Conservation (phyloP, 1,140 invertebrate genomes). For the Solen grandis region DNA sequence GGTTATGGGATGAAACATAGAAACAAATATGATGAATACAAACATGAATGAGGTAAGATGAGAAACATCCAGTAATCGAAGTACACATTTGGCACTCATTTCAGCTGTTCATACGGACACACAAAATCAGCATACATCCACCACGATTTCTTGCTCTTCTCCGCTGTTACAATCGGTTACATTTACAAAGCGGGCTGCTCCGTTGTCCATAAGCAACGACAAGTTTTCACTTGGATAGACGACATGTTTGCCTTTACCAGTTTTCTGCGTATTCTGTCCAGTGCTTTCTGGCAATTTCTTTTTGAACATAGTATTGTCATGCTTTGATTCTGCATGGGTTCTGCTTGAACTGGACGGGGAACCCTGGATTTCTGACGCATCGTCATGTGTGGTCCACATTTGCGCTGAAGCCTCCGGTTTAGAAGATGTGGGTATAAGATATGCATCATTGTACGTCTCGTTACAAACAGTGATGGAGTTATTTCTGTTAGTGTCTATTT, state of each 20-base stretch:
- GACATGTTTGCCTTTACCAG: conserved; percentile 20
- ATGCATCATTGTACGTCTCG: conserved; percentile 22
- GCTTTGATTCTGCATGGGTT: background rate
- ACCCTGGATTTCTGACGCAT: background rate
- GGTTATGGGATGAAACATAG: too few species aligned
- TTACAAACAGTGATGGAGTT: conserved; percentile 32
- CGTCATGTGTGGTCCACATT: background rate
- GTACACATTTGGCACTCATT: too few species aligned
- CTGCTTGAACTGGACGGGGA: too few species aligned
- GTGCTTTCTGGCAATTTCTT: background rate
- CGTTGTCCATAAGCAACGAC: conserved; percentile 15
- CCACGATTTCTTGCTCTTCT: too few species aligned
- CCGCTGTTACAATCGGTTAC: background rate
- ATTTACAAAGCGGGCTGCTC: conserved; percentile 15
- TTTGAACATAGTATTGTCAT: conserved; percentile 25
- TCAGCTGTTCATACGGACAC: too few species aligned
- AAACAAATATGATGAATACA: too few species aligned
- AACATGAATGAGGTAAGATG: too few species aligned
- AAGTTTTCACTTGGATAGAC: conserved; percentile 33
- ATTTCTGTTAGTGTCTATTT: background rate
- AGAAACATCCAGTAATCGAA: too few species aligned
- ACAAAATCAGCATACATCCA: too few species aligned
- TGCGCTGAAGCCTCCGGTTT: background rate
- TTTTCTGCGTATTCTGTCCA: conserved; percentile 17
- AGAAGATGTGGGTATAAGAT: conserved; percentile 16